phyloP scores from a whole-genome alignment of 2,888 invertebrate species.

The Pristionchus maxplancki region DNA sequence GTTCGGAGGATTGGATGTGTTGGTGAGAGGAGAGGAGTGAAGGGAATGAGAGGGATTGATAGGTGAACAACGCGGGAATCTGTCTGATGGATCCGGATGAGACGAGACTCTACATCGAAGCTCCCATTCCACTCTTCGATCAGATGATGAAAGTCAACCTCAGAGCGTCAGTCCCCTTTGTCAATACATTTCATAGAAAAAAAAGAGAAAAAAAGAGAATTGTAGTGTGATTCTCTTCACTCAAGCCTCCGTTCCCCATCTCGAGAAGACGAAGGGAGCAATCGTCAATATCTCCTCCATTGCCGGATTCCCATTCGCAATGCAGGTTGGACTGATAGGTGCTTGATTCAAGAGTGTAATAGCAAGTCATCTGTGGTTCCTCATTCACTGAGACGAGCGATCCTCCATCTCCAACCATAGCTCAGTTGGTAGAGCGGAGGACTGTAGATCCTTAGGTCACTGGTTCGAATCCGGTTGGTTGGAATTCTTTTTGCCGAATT shows the following conservation, averaged over 20 bases:
- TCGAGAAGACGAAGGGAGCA: slow-evolving; percentile 46
- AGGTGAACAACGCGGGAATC: slow-evolving; percentile 43
- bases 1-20: slow-evolving; percentile 42
- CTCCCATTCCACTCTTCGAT: slow-evolving; percentile 20
- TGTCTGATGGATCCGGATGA: slow-evolving; percentile 35
- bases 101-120: not conserved
- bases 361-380: not conserved
- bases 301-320: slow-evolving; percentile 30
- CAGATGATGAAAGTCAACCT: slow-evolving; percentile 47
- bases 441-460: slow-evolving; percentile 54
- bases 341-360: not conserved
- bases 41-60: not conserved
- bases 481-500: slow-evolving; percentile 15
- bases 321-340: not conserved
- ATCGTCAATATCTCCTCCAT: slow-evolving; percentile 43
- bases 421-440: slow-evolving; percentile 58
- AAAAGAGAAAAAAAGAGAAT: not conserved
- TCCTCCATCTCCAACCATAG: slow-evolving; percentile 51
- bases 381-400: not conserved
- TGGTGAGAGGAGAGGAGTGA: slow-evolving; percentile 8
- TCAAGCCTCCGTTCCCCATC: slow-evolving; percentile 31
- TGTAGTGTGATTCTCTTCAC: slow-evolving; percentile 38
- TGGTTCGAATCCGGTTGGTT: slow-evolving; percentile 51
- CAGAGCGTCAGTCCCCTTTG: slow-evolving; percentile 1
- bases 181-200: not conserved